Base-by-base conservation (phyloP, 2,888 invertebrate species). In the Drosophila koepferae region DNA sequence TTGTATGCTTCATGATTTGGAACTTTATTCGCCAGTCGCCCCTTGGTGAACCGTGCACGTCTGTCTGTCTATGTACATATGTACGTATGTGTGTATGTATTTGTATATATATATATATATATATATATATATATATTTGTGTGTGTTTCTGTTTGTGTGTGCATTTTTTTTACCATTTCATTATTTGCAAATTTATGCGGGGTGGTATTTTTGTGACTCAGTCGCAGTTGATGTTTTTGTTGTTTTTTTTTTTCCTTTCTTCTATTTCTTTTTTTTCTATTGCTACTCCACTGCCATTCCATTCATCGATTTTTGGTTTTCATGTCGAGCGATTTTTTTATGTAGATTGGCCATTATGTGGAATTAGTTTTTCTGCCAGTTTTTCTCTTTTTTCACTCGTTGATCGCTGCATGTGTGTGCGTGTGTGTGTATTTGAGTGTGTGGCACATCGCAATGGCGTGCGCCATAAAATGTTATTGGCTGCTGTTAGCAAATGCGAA, bases 111-210 rank as follows among this genome's bases (percentile, higher is more conserved):
- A 10, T 34, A 23, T 43, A 34, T 54, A 6, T 46, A 16, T 34
- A n/a, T 60, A 16, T 34, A n/a, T 60, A 34, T 46, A 10, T 34
- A 23, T 43, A 34, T 54, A 6, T 46, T 18, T 62, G 43, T 53
- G 20, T 48, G 23, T 68, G 59, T 74, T 49, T 58, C 41, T 70
- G 64, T 64, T 38, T 76, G 64, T 63, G 59, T 72, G 58, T 65
- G 28, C 28, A 44, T 70, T 88, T 89, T 85, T 90, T 86, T 83
- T 81, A 79, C 63, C 81, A 70, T 87, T 80, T 78, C 86, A 87
- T 90, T 87, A 86, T 90, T 87, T 81, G 90, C 89, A 89, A 89
- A 90, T 87, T 87, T 90, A 89, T 90, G 90, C 86, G 74, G 89
- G 87, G 84, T 86, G 89, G 89, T 70, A 72, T 72, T 75, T 77